Evolutionary conservation across 2,113 vertebrate genomes (phyloP).

Genomic region (Ceyx margarethae): DNA sequence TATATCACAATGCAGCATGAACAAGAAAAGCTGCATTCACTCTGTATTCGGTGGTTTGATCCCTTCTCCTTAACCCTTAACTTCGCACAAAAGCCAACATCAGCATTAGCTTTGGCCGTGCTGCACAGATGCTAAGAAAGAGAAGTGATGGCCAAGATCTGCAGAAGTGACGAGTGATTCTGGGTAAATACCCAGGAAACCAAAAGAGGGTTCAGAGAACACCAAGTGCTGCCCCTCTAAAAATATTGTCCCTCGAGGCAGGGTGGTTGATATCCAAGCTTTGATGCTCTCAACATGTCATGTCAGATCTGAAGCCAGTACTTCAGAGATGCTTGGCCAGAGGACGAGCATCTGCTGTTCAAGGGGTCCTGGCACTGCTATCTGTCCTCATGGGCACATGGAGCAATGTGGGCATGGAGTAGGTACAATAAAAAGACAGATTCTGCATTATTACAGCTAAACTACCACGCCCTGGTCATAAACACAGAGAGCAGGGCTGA

Average conservation of each 20-base stretch:
- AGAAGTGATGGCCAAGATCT: background rate
- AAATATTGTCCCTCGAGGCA: fast-evolving
- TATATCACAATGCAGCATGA: conserved; percentile 60
- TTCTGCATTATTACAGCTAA: background rate
- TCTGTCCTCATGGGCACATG: fast-evolving
- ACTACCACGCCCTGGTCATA: background rate
- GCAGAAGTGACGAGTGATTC: background rate
- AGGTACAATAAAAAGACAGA: background rate
- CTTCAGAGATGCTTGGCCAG: too few species aligned
- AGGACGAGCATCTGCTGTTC: fast-evolving
- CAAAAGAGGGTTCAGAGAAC: background rate
- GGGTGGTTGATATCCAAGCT: background rate
- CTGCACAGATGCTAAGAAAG: background rate
- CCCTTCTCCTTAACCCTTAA: background rate
- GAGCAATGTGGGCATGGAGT: fast-evolving
- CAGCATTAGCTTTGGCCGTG: background rate
- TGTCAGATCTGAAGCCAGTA: background rate
- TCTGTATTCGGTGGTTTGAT: background rate
- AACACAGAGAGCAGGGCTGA: fast-evolving
- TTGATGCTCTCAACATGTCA: fast-evolving
- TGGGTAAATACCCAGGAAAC: background rate
- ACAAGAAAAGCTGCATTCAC: conserved; percentile 43
- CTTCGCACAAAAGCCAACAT: background rate
- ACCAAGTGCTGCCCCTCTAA: background rate
- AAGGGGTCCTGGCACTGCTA: background rate